Base-by-base conservation (phyloP, 2,888 invertebrate species). In the Philopedon plagiatum region DNA sequence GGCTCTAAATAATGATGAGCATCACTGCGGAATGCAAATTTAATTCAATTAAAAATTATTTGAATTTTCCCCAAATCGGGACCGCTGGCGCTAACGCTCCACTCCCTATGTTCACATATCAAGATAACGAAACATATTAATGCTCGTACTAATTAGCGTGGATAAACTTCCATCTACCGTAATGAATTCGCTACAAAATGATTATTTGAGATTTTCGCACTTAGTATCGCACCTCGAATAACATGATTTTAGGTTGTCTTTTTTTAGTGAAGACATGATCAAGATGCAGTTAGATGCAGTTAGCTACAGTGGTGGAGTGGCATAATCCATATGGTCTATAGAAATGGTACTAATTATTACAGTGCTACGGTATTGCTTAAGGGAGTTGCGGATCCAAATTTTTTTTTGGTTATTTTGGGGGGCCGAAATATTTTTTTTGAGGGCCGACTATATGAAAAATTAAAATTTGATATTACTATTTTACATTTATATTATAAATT, bases 171-270 rank as follows among this genome's bases (percentile, higher is more conserved):
- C 63, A 70, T 70, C 69, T 49, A 49, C 39, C 54, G 69, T 70
- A 70, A 70, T 70, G 63, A 70, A 70, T 70, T 70, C 29, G 56
- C 69, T 70, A 63, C 69, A 70, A 70, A 70, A 70, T 70, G 69
- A 70, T 70, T 57, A 70, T 70, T 70, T 62, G 69, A 63, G 69
- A 70, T 57, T 62, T 70, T 70, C 69, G 62, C 69, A 54, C 69
- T 57, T 57, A 46, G 69, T 63, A 68, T 67, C 67, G 67, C 67
- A 67, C 60, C 57, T 58, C 41, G 44, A 13, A 57, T 57, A 32
- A 57, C 65, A 65, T 65, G 46, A 62, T 62, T 62, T 46, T 34
- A 32, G 62, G 62, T 62, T 32, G 34, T 62, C 49, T 62, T 62
- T 49, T 62, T 62, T 62, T 19, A 19, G 46, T 34, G 13, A 19